phyloP scores from a whole-genome alignment of 2,888 invertebrate species.

The Cantharis flavilabris region DNA sequence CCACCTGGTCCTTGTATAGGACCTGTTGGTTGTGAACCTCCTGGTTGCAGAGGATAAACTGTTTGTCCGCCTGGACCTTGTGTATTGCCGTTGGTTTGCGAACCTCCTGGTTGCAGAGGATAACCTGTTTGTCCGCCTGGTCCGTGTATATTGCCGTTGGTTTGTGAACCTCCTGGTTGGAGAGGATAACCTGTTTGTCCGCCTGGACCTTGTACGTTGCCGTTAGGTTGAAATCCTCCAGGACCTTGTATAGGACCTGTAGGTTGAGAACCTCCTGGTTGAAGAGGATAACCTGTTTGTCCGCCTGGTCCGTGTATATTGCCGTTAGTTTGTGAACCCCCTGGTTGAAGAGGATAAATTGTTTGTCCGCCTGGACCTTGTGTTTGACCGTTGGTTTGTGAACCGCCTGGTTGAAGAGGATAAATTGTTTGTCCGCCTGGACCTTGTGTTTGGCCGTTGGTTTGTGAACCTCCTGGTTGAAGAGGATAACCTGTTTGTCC shows the following conservation, averaged over 20 bases:
- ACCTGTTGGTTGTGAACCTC: conserved; percentile 1
- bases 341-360: background rate
- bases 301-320: background rate
- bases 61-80: background rate
- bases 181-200: conserved; percentile 3
- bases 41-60: conserved; percentile 12
- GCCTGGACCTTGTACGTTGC: too few relatives aligned
- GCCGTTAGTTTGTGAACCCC: conserved; percentile 6
- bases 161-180: conserved; percentile 4
- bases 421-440: conserved; percentile 10
- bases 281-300: conserved; percentile 2
- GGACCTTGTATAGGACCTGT: too few relatives aligned
- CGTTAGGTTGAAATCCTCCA: too few relatives aligned
- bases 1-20: background rate
- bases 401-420: conserved; percentile 11
- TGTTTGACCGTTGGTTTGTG: conserved; percentile 15
- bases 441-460: conserved; percentile 11
- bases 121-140: background rate
- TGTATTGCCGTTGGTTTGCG: background rate
- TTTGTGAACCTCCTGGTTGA: conserved; percentile 4
- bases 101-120: conserved; percentile 21
- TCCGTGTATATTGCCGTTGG: background rate
- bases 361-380: background rate
- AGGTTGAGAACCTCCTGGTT: conserved; percentile 20
- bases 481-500: conserved; percentile 2